Evolutionary conservation across 2,797 vertebrate species (phyloP).

Genomic region (Thaleichthys pacificus): DNA sequence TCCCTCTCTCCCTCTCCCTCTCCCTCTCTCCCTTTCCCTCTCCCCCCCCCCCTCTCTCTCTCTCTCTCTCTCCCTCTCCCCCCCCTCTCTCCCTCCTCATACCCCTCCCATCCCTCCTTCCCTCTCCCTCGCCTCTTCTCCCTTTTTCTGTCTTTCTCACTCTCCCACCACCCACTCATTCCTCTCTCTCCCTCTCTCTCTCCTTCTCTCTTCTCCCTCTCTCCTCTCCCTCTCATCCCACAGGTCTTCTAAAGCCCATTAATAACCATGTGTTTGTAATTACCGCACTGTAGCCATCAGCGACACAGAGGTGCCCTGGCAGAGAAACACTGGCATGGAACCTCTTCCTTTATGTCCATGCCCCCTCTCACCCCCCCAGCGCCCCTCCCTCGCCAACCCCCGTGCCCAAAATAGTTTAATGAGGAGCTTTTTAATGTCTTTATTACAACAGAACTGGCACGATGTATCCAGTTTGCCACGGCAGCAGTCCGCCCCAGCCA

Average conservation of each 20-base stretch:
- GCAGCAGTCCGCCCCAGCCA: conserved; percentile 30
- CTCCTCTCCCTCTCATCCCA: conserved; percentile 32
- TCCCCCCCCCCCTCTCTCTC: conserved; percentile 12
- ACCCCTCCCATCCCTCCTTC: not conserved
- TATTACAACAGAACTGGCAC: conserved; percentile 67
- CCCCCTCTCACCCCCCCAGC: conserved; percentile 39
- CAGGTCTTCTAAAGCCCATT: conserved; percentile 57
- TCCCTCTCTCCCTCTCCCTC: conserved; percentile 2
- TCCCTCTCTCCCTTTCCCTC: conserved; percentile 19
- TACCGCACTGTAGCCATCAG: conserved; percentile 65
- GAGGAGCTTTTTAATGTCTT: conserved; percentile 70
- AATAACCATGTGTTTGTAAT: conserved; percentile 75
- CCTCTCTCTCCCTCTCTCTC: not conserved
- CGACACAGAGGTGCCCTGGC: conserved; percentile 69
- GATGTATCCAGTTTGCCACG: conserved; percentile 29
- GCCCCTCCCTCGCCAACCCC: conserved; percentile 40
- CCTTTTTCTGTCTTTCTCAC: conserved; percentile 1
- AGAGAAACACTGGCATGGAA: conserved; percentile 50
- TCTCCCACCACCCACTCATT: conserved; percentile 9
- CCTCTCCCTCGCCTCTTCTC: conserved; percentile 5
- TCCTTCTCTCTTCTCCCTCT: conserved; percentile 24
- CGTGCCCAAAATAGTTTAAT: conserved; percentile 75
- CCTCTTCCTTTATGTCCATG: conserved; percentile 41
- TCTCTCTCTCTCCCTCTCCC: conserved; percentile 15
- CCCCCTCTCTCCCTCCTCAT: conserved; percentile 13